Evolutionary conservation across 2,797 vertebrate species (phyloP).

Genomic region (Darevskia mixta): DNA sequence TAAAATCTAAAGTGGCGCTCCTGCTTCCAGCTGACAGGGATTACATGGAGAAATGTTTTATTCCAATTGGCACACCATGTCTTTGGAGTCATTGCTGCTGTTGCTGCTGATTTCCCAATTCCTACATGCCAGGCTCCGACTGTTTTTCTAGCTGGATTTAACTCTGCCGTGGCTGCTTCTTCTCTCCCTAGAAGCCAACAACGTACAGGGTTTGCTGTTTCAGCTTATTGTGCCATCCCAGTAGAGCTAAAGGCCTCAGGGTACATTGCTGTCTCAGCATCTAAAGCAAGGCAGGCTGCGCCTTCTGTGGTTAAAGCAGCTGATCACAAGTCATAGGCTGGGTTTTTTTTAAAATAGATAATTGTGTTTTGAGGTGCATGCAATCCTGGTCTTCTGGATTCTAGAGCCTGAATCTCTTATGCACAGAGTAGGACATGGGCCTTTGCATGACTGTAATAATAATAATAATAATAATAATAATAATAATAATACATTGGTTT

Average conservation of each 20-base stretch:
- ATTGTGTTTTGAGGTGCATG: background rate
- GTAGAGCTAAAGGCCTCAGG: background rate
- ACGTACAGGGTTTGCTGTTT: background rate
- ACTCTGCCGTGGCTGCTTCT: background rate
- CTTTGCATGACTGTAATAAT: too few relatives aligned
- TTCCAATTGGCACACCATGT: too few relatives aligned
- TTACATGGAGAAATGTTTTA: too few relatives aligned
- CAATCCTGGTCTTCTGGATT: background rate
- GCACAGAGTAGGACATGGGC: background rate
- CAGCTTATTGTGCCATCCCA: background rate
- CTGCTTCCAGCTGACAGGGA: background rate
- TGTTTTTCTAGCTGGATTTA: background rate
- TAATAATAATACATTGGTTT: too few relatives aligned
- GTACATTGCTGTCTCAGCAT: background rate
- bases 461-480: too few relatives aligned
- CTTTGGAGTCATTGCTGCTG: too few relatives aligned
- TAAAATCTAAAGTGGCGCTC: background rate
- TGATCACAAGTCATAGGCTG: background rate
- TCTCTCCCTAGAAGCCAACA: background rate
- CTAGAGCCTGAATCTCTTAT: background rate
- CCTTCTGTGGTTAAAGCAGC: background rate
- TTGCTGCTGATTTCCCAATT: background rate
- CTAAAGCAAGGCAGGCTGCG: background rate
- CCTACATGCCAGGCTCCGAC: background rate
- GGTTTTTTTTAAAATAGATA: background rate